phyloP scores from a whole-genome alignment of 2,797 vertebrate species.

The Xyrichtys novacula region DNA sequence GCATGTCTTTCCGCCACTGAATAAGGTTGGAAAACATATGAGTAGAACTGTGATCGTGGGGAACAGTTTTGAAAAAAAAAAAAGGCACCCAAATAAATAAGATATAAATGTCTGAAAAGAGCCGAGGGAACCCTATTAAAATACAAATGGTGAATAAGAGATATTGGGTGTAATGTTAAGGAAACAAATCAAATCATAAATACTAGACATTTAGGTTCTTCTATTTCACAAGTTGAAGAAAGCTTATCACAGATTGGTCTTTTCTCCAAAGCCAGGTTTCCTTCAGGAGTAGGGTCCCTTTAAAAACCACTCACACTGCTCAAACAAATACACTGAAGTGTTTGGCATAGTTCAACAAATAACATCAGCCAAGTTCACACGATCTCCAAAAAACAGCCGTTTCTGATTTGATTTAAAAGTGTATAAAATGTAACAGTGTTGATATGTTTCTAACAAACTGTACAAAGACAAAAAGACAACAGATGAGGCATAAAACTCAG shows the following conservation, averaged over 20 bases:
- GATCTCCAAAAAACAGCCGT: conserved; percentile 55
- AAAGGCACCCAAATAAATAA: conserved; percentile 80
- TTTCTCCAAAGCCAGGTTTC: conserved; percentile 75
- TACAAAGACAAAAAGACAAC: conserved; percentile 58
- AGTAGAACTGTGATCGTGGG: conserved; percentile 42
- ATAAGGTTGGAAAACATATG: conserved; percentile 24
- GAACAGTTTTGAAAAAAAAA: conserved; percentile 57
- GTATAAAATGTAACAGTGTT: conserved; percentile 69
- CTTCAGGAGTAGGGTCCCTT: conserved; percentile 78
- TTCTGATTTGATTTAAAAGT: conserved; percentile 50
- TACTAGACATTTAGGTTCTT: conserved; percentile 68
- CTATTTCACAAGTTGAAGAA: conserved; percentile 78
- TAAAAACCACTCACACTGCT: conserved; percentile 63
- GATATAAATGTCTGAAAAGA: conserved; percentile 59
- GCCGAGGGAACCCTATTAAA: conserved; percentile 53
- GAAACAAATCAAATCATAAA: conserved; percentile 76
- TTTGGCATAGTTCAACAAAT: conserved; percentile 39
- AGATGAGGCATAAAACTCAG: conserved; percentile 64
- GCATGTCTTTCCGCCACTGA: conserved; percentile 31
- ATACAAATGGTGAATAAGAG: conserved; percentile 25
- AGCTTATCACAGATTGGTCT: conserved; percentile 71
- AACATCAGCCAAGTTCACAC: conserved; percentile 66
- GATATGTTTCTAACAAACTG: conserved; percentile 55
- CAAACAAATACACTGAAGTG: conserved; percentile 7
- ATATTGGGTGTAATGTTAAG: conserved; percentile 42